Percentiles rank a stretch among this genome's conserved stretches.
These are phyloP conservation scores for Mobula birostris DNA, from an alignment of 2,113 vertebrate genomes.

Conservation along the genomic window DNA sequence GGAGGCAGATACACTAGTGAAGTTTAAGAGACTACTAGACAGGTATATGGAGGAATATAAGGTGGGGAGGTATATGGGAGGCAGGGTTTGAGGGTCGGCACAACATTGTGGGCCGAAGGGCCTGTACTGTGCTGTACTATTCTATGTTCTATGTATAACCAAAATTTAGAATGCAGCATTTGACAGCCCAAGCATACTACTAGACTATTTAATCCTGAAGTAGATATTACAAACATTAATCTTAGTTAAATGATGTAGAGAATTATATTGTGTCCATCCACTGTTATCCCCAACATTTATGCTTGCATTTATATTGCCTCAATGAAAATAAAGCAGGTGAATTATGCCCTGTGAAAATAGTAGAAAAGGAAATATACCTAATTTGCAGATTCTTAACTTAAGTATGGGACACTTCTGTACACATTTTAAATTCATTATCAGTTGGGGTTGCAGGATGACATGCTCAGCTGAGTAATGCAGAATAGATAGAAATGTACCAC, in stretches of 20 bases:
- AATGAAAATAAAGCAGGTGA: neutral
- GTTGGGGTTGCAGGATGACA: too few species aligned
- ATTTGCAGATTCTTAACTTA: neutral
- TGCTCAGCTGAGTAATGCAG: too few species aligned
- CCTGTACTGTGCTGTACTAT: too few species aligned
- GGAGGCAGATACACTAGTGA: too few species aligned
- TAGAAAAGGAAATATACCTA: neutral
- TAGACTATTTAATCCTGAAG: neutral
- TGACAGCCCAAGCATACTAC: neutral
- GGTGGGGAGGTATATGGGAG: too few species aligned
- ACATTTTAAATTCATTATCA: too few species aligned
- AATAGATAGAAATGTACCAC: neutral
- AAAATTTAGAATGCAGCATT: neutral
- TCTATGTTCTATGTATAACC: neutral
- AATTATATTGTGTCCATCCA: neutral
- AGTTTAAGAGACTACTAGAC: too few species aligned
- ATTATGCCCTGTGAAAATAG: neutral
- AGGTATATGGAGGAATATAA: too few species aligned
- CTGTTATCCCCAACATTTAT: neutral
- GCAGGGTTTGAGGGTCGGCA: too few species aligned
- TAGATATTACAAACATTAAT: neutral
- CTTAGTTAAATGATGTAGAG: neutral
- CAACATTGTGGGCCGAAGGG: too few species aligned
- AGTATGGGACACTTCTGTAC: neutral
- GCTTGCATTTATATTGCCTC: neutral